Base-by-base conservation (phyloP, 2,113 vertebrate genomes). In the Nesoenas mayeri region DNA sequence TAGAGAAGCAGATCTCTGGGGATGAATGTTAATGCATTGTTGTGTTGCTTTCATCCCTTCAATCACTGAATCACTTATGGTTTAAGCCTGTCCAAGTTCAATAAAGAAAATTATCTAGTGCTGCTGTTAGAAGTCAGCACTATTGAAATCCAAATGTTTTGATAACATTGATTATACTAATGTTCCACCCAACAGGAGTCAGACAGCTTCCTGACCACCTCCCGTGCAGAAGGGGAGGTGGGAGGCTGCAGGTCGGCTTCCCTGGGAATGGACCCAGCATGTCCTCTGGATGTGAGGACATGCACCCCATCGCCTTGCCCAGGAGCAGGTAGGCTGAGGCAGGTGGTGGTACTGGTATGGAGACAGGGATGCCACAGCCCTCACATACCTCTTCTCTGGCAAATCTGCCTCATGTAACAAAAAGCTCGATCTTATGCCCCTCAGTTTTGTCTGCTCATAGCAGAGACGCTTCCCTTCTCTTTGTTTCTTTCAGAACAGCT, bases 31-130 rank as follows among this genome's bases (percentile, higher is more conserved):
- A 95, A 96, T 89, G 50, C 56, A 73, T 70, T 66, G 70, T 65
- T 86, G 78, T 79, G 57, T 75, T 87, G 73, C 94, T 96, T 93
- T 97, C 87, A 91, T 94, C 78, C 79, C 66, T 91, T 93, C 91
- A 79, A 38, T 75, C 92, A 88, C 85, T 60, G 89, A 90, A 91
- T 87, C 89, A 83, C 81, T 95, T 96, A 61, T 1, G 50, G 57
- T 86, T 94, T 86, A 95, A 97, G 89, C 83, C 85, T 66, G 48
- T 71, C 48, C 70, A 90, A 95, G 85, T 93, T 94, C 91, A 96
- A 94, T 95, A 85, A 85, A 89, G 93, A 90, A 95, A 95, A 96
- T 90, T 69, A 91, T 69, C 72, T 36, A 67, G 38, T 47, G 84
- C 56, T 54, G 78, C 58, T 93, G 47, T 91, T 92, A 61, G 80